phyloP scores from a whole-genome alignment of 35 echinoderm and acorn worm genomes.

The Heliocidaris erythrogramma region DNA sequence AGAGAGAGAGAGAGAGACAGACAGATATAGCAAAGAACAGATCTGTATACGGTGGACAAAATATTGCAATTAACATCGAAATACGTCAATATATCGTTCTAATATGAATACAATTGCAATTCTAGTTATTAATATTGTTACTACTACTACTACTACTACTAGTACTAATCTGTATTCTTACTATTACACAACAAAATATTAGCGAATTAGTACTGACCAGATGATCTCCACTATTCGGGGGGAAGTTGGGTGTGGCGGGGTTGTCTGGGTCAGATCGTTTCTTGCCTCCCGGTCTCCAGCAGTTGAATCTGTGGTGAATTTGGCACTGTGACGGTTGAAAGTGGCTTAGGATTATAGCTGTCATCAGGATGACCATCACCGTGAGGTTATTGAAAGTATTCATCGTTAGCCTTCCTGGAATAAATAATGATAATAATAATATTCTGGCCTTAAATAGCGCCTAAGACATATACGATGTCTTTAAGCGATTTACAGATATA shows the following conservation, averaged over 20 bases:
- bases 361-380: background rate
- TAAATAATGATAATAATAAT: background rate
- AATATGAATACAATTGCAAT: too few species aligned
- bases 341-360: slow-evolving; percentile 9
- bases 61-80: too few species aligned
- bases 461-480: background rate
- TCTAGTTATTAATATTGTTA: too few species aligned
- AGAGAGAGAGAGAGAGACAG: too few species aligned
- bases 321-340: slow-evolving; percentile 35
- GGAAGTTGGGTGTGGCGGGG: background rate
- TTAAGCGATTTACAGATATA: too few species aligned
- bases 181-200: background rate
- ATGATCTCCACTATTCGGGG: background rate
- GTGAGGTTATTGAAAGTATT: slow-evolving; percentile 7
- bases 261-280: slow-evolving; percentile 27
- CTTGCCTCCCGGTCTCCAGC: slow-evolving; percentile 6
- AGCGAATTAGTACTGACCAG: background rate
- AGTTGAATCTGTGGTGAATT: slow-evolving; percentile 39
- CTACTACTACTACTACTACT: too few species aligned
- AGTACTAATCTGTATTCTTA: too few species aligned
- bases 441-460: background rate
- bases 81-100: too few species aligned
- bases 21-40: too few species aligned
- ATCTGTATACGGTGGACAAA: too few species aligned
- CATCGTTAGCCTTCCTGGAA: slow-evolving; percentile 16